phyloP scores from a whole-genome alignment of 2,113 vertebrate species.

The Amphiprion percula region DNA sequence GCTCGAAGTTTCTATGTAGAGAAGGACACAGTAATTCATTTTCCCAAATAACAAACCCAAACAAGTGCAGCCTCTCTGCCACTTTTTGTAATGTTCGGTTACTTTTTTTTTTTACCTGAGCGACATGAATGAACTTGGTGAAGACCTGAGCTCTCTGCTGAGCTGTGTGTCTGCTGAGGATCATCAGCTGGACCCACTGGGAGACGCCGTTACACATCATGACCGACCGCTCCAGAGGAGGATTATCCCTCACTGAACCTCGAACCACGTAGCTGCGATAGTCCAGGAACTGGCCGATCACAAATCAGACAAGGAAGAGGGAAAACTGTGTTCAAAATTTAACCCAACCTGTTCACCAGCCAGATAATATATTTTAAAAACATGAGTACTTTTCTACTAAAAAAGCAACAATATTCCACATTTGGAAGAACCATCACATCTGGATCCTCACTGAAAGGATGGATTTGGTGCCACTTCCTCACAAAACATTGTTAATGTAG shows the following conservation, averaged over 20 bases:
- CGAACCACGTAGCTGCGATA: slow-evolving; percentile 90
- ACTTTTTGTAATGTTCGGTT: not conserved
- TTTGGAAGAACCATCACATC: too few species aligned
- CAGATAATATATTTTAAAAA: too few species aligned
- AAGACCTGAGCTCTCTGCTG: slow-evolving; percentile 93
- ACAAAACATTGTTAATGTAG: too few species aligned
- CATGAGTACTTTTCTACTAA: too few species aligned
- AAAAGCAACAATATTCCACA: too few species aligned
- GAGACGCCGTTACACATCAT: slow-evolving; percentile 93
- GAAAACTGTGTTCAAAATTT: not conserved
- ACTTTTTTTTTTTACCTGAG: slow-evolving; percentile 84
- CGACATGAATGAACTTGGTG: slow-evolving; percentile 92
- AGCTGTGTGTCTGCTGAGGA: slow-evolving; percentile 91
- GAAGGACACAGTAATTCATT: not conserved
- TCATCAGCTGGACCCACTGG: slow-evolving; percentile 96
- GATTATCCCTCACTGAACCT: slow-evolving; percentile 88
- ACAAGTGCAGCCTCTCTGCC: too few species aligned
- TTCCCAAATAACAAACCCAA: too few species aligned
- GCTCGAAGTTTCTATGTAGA: slow-evolving; percentile 85
- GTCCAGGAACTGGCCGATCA: slow-evolving; percentile 87
- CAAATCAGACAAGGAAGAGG: slow-evolving; percentile 16
- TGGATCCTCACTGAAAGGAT: too few species aligned
- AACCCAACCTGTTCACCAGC: not conserved
- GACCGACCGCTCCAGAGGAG: slow-evolving; percentile 89
- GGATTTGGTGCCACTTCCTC: too few species aligned